A percentile compares a stretch with the other conserved stretches of the same genome.
Evolutionary conservation across 2,797 vertebrate genomes (phyloP).

Genomic region (Sciaenops ocellatus): DNA sequence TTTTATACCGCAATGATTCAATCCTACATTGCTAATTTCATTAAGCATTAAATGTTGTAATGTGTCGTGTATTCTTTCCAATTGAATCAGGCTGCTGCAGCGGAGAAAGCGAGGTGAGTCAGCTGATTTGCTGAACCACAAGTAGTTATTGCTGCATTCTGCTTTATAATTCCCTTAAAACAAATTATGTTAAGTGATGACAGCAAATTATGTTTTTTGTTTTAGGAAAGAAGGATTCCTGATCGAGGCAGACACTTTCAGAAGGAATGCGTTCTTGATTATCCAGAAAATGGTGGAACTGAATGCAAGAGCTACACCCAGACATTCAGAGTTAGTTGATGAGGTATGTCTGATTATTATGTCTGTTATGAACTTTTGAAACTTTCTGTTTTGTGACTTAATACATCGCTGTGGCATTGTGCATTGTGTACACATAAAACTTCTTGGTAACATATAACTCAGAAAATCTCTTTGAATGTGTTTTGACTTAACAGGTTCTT

Average conservation of each 20-base stretch:
- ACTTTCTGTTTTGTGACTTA: background rate
- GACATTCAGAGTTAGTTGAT: constrained; percentile 18
- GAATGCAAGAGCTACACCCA: too few species aligned
- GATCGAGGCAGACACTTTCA: background rate
- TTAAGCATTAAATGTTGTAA: too few species aligned
- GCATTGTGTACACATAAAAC: too few species aligned
- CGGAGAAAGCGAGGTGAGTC: background rate
- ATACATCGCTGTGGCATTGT: background rate
- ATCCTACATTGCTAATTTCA: too few species aligned
- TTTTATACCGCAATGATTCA: too few species aligned
- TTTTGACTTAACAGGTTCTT: constrained; percentile 42
- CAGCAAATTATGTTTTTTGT: background rate
- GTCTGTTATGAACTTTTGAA: background rate
- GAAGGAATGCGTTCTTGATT: background rate
- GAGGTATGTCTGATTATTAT: constrained; percentile 40
- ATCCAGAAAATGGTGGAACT: too few species aligned
- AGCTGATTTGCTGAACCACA: background rate
- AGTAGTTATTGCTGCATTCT: background rate
- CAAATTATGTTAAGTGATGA: background rate
- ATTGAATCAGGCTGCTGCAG: background rate
- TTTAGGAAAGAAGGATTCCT: background rate
- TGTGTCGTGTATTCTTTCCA: background rate
- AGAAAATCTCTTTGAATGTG: background rate
- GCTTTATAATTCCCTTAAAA: background rate
- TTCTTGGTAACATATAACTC: background rate